These are phyloP conservation scores for Saguinus imperator DNA, from an alignment of 2,113 vertebrate genomes.

Conservation along the genomic window DNA sequence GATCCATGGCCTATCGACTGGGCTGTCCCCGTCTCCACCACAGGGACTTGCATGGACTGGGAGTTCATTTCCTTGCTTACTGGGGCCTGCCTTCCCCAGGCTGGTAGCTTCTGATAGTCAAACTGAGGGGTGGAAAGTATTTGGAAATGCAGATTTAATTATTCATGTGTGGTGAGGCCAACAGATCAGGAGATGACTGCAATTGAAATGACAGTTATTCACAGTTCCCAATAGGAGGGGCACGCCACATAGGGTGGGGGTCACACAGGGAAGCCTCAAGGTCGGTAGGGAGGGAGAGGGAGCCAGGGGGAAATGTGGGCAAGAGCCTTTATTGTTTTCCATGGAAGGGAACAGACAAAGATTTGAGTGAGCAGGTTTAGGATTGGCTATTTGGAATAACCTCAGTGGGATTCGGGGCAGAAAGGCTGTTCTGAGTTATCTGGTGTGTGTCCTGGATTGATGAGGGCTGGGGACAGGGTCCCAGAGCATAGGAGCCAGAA, in stretches of 20 bases:
- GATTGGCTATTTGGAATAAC: neutral
- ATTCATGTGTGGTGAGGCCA: neutral
- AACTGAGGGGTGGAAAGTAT: neutral
- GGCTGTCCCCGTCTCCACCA: neutral
- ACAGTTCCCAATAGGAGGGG: neutral
- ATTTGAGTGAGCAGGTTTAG: neutral
- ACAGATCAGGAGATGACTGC: neutral
- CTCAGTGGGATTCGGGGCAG: neutral
- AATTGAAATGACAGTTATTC: neutral
- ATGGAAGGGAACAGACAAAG: neutral
- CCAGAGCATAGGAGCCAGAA: no score
- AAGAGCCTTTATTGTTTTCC: neutral
- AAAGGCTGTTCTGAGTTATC: neutral
- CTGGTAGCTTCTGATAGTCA: neutral
- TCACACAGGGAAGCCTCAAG: neutral
- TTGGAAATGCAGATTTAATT: neutral
- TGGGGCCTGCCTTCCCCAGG: neutral
- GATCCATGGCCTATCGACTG: neutral
- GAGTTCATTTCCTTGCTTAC: neutral
- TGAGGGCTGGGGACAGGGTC: neutral
- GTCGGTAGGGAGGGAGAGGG: neutral
- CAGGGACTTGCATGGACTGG: accelerated
- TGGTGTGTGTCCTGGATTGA: neutral
- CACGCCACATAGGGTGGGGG: accelerated
- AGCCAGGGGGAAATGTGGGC: neutral